Evolutionary conservation across 1,140 invertebrate genomes (phyloP).

Genomic region (Zaprionus tsacasi): DNA sequence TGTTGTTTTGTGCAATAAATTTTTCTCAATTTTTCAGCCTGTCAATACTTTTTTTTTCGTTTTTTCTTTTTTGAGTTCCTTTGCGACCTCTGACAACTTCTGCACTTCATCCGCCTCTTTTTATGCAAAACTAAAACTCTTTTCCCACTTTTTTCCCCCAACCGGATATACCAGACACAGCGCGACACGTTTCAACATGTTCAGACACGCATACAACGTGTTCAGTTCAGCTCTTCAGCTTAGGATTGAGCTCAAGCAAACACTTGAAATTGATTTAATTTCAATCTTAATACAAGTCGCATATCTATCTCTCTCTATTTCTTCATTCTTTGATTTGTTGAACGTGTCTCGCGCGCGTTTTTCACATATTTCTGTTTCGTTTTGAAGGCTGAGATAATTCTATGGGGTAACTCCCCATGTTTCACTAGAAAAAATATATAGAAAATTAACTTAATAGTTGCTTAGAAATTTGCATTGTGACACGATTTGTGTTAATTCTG

Average conservation of each 20-base stretch:
- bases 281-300: conserved; percentile 12
- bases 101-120: background rate
- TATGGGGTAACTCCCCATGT: background rate
- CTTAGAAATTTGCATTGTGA: conserved; percentile 35
- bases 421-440: background rate
- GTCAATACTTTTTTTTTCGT: conserved; percentile 47
- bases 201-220: conserved; percentile 20
- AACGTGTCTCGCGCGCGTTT: background rate
- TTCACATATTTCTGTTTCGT: background rate
- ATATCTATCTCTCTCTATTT: background rate
- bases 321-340: background rate
- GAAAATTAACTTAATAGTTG: background rate
- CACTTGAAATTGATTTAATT: conserved; percentile 34
- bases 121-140: conserved; percentile 40
- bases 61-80: background rate
- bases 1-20: conserved; percentile 41
- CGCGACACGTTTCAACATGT: conserved; percentile 40
- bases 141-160: background rate
- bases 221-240: conserved; percentile 12
- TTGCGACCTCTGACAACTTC: background rate
- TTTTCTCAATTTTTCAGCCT: conserved; percentile 58
- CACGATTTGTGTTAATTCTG: conserved; percentile 20
- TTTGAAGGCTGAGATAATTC: background rate
- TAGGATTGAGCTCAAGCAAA: conserved; percentile 21
- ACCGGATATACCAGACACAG: conserved; percentile 45